These are phyloP conservation scores for Campylomormyrus numenius DNA, from an alignment of 2,113 vertebrate genomes.

Conservation along the genomic window DNA sequence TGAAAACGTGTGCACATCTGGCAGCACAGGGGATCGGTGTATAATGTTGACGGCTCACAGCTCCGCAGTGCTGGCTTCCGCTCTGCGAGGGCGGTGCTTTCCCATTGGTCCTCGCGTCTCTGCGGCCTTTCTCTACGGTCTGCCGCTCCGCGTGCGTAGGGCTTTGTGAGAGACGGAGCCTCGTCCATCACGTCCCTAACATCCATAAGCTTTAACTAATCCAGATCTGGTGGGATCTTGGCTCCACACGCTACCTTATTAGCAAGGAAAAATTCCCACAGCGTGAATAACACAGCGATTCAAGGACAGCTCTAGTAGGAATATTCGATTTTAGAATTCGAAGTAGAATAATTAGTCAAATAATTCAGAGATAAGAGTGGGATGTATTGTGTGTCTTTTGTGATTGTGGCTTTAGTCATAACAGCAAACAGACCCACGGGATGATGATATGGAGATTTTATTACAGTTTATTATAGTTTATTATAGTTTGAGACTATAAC, in stretches of 20 bases:
- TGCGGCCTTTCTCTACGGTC: not conserved
- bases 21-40: not conserved
- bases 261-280: not conserved
- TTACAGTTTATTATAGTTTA: not conserved
- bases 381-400: not conserved
- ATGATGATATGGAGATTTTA: not conserved
- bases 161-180: not conserved
- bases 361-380: not conserved
- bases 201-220: not conserved
- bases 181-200: not conserved
- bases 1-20: not conserved
- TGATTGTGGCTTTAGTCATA: not conserved
- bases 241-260: not conserved
- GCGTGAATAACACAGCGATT: not conserved
- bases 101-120: not conserved
- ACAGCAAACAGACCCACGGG: not conserved
- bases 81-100: not conserved
- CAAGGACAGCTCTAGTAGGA: not conserved
- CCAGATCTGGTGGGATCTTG: not conserved
- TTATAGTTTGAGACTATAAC: not conserved
- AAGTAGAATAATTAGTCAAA: not conserved
- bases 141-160: not conserved
- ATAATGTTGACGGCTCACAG: not conserved
- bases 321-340: not conserved
- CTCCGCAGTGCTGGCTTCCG: not conserved